Base-by-base conservation (phyloP, 2,888 invertebrate genomes). In the Ganaspis brasiliensis region DNA sequence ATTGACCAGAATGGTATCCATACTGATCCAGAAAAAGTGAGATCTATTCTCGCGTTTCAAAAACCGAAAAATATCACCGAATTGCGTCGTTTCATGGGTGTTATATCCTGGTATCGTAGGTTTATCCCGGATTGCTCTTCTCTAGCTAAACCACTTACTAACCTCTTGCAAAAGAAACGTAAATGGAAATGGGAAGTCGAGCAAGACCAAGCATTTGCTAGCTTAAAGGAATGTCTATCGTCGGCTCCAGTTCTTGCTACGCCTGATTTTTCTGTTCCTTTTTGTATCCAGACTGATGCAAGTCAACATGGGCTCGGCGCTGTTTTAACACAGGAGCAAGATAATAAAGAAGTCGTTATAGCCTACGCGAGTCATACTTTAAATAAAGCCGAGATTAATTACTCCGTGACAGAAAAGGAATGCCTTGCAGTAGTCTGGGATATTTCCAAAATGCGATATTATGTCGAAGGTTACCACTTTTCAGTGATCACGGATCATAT, bases 171-270 rank as follows among this genome's bases (percentile, higher is more conserved):
- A 6, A 31, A 31, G 31, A 31, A 31, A 31, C 31, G 6, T 31
- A 31, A 31, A 6, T 31, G 31, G 80, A 21, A 9, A 2, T 85
- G 84, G 83, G 74, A 14, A 0, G 52, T 52, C 2, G 77, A 74
- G 21, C 83, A 87, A 52, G 61, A 84, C 24, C 5, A 10, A 0
- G 82, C 86, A 0, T 86, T 87, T 59, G 10, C 67, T 4, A 26
- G 26, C 14, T 35, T 85, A 9, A 80, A 80, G 45, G 4, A 31
- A 1, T 61, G 56, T 0, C 63, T 85, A 19, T 74, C 78, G 2
- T 61, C 77, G 3, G 74, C 82, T 1, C 83, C 82, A 1, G 74
- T 80, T 0, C 67, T 85, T 0, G 45, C 73, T 1, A 78, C 80
- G 57, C 85, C 84, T 0, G 81, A 86, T 73, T 85, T 85, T 37